Evolutionary conservation across 2,888 invertebrate species (phyloP).

Genomic region (Tillus elongatus): DNA sequence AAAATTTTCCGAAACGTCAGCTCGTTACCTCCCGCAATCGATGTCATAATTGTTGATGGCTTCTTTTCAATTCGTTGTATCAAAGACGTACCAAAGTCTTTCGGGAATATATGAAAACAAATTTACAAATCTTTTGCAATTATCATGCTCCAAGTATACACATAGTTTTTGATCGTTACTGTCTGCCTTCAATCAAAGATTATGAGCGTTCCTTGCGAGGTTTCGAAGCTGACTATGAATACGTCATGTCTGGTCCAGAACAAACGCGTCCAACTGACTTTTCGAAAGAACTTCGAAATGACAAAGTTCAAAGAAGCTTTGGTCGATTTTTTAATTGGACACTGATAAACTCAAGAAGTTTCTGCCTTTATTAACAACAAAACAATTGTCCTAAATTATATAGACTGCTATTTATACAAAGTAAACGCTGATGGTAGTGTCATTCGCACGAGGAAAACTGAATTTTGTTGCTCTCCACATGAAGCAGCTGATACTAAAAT

Average conservation of each 20-base stretch:
- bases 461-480: no score
- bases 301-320: no score
- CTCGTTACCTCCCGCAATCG: slow-evolving; percentile 12
- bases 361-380: no score
- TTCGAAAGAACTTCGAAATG: no score
- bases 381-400: no score
- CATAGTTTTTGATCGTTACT: slow-evolving; percentile 13
- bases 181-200: slow-evolving; percentile 15
- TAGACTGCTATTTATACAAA: no score
- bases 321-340: slow-evolving; percentile 12
- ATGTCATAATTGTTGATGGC: slow-evolving; percentile 14
- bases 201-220: slow-evolving; percentile 13
- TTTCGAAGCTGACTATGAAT: slow-evolving; percentile 10
- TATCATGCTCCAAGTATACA: slow-evolving; percentile 11
- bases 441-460: no score
- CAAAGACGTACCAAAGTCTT: slow-evolving; percentile 14
- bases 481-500: no score
- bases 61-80: slow-evolving; percentile 13
- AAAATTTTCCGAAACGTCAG: slow-evolving; percentile 14
- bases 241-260: slow-evolving; percentile 15
- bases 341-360: slow-evolving; percentile 13
- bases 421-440: no score
- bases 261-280: no score
- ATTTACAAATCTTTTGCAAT: slow-evolving; percentile 8
- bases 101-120: slow-evolving; percentile 12